Conservation (phyloP, 1,140 invertebrate genomes). For the Apis dorsata region DNA sequence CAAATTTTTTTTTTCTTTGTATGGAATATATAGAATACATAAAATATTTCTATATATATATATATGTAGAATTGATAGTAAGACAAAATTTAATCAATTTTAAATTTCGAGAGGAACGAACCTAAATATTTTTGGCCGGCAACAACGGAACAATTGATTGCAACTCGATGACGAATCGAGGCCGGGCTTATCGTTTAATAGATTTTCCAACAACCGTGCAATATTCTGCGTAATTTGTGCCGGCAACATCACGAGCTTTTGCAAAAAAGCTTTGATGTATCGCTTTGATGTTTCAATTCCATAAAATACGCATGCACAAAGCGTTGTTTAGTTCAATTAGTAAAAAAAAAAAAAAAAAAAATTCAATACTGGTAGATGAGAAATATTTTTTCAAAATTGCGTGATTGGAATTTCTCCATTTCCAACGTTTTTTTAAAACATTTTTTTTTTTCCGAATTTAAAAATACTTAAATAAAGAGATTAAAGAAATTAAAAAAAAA, state of each 20-base stretch:
- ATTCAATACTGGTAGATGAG: neutral
- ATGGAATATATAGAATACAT: too few species aligned
- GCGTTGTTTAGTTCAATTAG: constrained; percentile 1
- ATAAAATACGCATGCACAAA: neutral
- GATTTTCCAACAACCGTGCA: neutral
- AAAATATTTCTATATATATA: too few species aligned
- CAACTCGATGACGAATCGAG: neutral
- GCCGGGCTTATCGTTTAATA: neutral
- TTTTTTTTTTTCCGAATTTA: too few species aligned
- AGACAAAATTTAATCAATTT: too few species aligned
- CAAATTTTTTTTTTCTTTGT: too few species aligned
- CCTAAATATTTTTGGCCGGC: neutral
- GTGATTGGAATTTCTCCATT: neutral
- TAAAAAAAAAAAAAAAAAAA: neutral
- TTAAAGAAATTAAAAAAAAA: too few species aligned
- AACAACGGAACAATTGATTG: neutral
- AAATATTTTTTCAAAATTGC: neutral
- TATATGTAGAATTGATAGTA: too few species aligned
- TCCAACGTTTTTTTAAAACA: too few species aligned
- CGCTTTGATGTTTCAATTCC: neutral
- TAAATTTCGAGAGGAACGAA: too few species aligned
- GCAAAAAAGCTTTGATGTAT: neutral
- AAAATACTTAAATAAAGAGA: too few species aligned
- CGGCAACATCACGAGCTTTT: neutral
- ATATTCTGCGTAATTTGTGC: neutral